Evolutionary conservation across 2,113 vertebrate genomes (phyloP).

Genomic region (Mixornis gularis): DNA sequence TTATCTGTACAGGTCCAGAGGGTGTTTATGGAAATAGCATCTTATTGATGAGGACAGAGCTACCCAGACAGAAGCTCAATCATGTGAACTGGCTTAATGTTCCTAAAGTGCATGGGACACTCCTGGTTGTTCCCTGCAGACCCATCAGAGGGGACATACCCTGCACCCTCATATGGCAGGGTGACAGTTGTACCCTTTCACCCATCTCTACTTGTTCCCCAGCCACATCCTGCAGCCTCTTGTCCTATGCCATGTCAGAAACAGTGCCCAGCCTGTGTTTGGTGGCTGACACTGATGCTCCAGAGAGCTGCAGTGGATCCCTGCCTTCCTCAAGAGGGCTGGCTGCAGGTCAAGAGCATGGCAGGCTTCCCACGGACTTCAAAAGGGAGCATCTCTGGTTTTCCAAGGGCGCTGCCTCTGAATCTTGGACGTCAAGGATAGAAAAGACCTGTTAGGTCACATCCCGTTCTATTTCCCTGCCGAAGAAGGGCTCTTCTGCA

Average conservation of each 20-base stretch:
- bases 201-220: not conserved
- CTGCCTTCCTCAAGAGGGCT: not conserved
- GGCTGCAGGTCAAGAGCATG: fast-evolving
- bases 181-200: not conserved
- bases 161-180: not conserved
- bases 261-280: not conserved
- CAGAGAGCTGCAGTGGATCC: not conserved
- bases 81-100: not conserved
- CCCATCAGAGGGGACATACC: not conserved
- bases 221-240: not conserved
- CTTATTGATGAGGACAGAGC: not conserved
- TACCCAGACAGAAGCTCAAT: not conserved
- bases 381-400: conserved; percentile 17
- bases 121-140: not conserved
- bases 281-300: not conserved
- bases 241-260: not conserved
- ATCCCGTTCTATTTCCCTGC: not conserved
- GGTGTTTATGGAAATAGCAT: not conserved
- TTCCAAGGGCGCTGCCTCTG: not conserved
- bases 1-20: not conserved
- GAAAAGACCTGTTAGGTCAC: conserved; percentile 10
- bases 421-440: not conserved
- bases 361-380: not conserved
- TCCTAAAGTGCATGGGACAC: not conserved
- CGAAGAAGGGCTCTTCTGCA: conserved; percentile 9